A percentile compares a stretch with the other conserved stretches of the same genome.
phyloP scores from a whole-genome alignment of 37 sponge, comb jelly and placozoan genomes.

The Ephydatia muelleri region DNA sequence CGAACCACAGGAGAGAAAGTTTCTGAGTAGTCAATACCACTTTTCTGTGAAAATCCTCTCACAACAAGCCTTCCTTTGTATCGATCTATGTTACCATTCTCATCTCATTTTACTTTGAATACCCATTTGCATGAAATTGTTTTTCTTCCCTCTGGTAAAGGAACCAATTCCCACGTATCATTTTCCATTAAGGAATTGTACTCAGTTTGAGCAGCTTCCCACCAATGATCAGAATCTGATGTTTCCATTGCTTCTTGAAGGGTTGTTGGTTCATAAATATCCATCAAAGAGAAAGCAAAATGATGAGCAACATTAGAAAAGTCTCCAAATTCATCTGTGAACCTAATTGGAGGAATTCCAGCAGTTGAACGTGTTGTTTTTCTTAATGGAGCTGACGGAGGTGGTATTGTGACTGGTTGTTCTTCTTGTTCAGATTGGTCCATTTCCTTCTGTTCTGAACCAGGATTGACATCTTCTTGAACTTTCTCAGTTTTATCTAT shows the following conservation, averaged over 20 bases:
- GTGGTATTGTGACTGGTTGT: background rate
- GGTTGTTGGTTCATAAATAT: constrained; percentile 10
- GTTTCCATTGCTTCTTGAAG: constrained; percentile 44
- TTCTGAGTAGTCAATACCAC: constrained; percentile 46
- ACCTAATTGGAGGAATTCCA: background rate
- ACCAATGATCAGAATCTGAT: constrained; percentile 47
- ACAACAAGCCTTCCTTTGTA: constrained; percentile 46
- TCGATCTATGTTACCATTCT: constrained; percentile 26
- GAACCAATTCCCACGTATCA: constrained; percentile 52
- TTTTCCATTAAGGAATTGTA: constrained; percentile 52
- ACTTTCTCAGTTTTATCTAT: background rate
- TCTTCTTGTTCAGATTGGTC: background rate
- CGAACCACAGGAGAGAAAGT: constrained; percentile 57
- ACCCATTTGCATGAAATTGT: constrained; percentile 55
- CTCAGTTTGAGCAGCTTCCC: constrained; percentile 46
- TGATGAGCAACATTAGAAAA: background rate
- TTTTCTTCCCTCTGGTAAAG: constrained; percentile 32
- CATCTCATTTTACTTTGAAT: constrained; percentile 30
- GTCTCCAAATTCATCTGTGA: background rate
- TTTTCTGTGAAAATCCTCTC: constrained; percentile 47
- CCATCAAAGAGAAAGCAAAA: background rate
- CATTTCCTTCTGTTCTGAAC: background rate
- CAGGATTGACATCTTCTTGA: too few species aligned
- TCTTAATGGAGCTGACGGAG: background rate
- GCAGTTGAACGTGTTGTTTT: background rate